Conservation (phyloP, 2,113 vertebrate species). For the Xyrauchen texanus region DNA sequence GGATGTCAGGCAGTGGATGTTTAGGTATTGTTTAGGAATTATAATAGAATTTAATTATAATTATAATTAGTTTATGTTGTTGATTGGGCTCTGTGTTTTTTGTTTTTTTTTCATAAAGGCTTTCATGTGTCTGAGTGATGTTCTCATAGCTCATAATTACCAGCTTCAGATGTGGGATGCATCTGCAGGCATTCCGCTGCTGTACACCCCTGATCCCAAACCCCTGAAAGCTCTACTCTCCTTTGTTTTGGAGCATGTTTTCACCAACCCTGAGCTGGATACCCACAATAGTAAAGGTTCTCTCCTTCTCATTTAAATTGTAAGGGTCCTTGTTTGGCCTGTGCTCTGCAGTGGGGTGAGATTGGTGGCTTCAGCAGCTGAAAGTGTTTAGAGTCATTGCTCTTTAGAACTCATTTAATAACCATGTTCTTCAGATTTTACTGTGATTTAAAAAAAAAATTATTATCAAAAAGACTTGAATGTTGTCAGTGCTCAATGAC, state of each 20-base stretch:
- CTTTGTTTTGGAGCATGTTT: constrained; percentile 78
- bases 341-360: not conserved
- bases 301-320: not conserved
- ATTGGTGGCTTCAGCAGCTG: no score
- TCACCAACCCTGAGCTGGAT: constrained; percentile 68
- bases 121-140: constrained; percentile 83
- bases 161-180: constrained; percentile 76
- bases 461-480: no score
- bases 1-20: no score
- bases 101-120: constrained; percentile 67
- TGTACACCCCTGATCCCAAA: constrained; percentile 76
- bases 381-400: not conserved
- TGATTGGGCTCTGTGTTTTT: not conserved
- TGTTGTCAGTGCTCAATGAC: no score
- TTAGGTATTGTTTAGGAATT: no score
- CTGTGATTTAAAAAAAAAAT: no score
- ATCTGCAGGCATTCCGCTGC: constrained; percentile 58
- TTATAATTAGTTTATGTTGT: not conserved
- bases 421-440: no score
- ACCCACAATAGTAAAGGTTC: constrained; percentile 72
- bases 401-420: not conserved
- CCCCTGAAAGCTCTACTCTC: constrained; percentile 82
- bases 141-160: constrained; percentile 82
- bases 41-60: not conserved
- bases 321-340: not conserved